Evolutionary conservation across 2,113 vertebrate species (phyloP).

Genomic region (Perca fluviatilis): DNA sequence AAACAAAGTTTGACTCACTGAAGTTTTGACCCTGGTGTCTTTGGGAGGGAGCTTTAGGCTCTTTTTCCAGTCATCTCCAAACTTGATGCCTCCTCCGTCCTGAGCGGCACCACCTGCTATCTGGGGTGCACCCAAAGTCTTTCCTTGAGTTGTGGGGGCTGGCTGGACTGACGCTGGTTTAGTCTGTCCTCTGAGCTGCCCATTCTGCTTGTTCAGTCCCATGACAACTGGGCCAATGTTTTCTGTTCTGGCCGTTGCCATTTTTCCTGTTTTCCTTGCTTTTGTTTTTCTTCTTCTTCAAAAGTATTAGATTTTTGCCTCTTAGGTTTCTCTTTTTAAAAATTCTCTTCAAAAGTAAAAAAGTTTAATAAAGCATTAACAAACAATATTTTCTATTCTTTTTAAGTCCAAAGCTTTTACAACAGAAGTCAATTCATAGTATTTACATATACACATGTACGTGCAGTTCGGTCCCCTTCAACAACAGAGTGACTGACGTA

Average conservation of each 20-base stretch:
- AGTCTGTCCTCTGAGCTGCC: slow-evolving; percentile 83
- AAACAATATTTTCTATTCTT: slow-evolving; percentile 78
- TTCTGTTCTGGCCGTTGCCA: slow-evolving; percentile 84
- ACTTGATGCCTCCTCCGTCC: slow-evolving; percentile 83
- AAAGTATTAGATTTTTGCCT: slow-evolving; percentile 62
- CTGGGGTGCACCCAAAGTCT: slow-evolving; percentile 60
- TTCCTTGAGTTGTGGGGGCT: slow-evolving; percentile 73
- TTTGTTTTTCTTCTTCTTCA: slow-evolving; percentile 29
- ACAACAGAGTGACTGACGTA: slow-evolving; percentile 82
- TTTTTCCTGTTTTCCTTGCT: slow-evolving; percentile 45
- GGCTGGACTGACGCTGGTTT: slow-evolving; percentile 77
- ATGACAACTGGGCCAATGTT: slow-evolving; percentile 77
- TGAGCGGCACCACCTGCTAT: slow-evolving; percentile 67
- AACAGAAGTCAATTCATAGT: slow-evolving; percentile 70
- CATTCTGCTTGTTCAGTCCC: slow-evolving; percentile 86
- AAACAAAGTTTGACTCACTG: slow-evolving; percentile 65
- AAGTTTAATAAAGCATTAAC: slow-evolving; percentile 80
- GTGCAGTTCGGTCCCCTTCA: slow-evolving; percentile 80
- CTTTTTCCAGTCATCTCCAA: slow-evolving; percentile 84
- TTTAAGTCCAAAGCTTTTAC: slow-evolving; percentile 69
- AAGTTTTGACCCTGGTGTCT: slow-evolving; percentile 81
- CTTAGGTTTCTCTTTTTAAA: slow-evolving; percentile 72
- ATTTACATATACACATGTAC: slow-evolving; percentile 83
- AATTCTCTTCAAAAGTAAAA: slow-evolving; percentile 79
- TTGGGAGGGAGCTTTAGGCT: slow-evolving; percentile 81